Evolutionary conservation across 1,140 invertebrate species (phyloP), one percentile per base, ranked within the genome.

Genomic region (Heliconius hermathena): DNA sequence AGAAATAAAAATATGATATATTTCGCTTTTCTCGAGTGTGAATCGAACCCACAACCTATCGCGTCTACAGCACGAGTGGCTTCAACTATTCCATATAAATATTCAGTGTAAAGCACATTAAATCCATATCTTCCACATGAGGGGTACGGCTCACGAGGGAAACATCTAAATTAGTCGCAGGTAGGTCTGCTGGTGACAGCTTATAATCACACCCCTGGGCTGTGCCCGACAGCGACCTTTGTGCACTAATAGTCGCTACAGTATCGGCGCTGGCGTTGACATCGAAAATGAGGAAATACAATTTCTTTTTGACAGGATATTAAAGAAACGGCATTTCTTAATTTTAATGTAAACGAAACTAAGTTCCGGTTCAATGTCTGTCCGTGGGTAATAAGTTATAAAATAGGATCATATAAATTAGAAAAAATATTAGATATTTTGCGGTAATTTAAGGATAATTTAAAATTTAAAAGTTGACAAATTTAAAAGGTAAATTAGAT

Each of bases 171-270:
- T 90, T 89, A 91, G 87, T 88, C 81, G 84, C 90, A 93, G 91
- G 91, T 91, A 89, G 80, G 75, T 72, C 83, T 92, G 92, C 74
- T 66, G 60, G 79, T 90, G 92, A 92, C 92, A 91, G 90, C 82
- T 88, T 85, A 87, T 91, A 93, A 93, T 91, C 87, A 85, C 87
- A 83, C 88, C 84, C 88, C 87, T 83, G 16, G 41, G 70, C 85
- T 91, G 89, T 81, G 52, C 75, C 41, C 81, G 88, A 91, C 90
- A 90, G 86, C 88, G 84, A 88, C 88, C 90, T 93, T 93, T 93
- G 90, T 93, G 84, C 87, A 87, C 86, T 91, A 92, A 92, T 92
- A 89, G 87, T 88, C 90, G 86, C 85, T 85, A 89, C 88, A 84
- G 85, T 88, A 85, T 87, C 85, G 86, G 85, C 79, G 76, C 83